Conservation (phyloP, 2,113 vertebrate genomes). For the Mirza zaza region DNA sequence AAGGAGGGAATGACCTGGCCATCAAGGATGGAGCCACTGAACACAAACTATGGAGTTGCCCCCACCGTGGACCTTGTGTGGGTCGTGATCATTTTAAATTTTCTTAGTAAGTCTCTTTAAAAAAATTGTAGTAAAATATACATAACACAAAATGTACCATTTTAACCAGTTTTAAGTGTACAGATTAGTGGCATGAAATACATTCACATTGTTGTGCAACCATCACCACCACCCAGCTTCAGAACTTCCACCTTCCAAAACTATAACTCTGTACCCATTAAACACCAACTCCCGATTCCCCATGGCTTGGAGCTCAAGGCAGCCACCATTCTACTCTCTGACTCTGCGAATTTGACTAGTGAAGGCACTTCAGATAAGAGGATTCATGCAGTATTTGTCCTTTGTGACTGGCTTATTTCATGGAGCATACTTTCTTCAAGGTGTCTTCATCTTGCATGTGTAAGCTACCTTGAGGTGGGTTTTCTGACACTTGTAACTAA, state of each 20-base stretch:
- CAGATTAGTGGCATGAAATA: background rate
- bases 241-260: background rate
- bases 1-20: background rate
- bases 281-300: background rate
- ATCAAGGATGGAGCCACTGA: background rate
- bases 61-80: background rate
- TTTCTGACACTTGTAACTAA: background rate
- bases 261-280: background rate
- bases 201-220: background rate
- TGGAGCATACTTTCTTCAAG: background rate
- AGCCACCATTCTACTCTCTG: background rate
- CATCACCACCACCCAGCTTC: background rate
- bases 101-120: background rate
- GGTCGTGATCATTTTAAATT: background rate
- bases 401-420: background rate
- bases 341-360: background rate
- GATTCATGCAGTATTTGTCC: background rate
- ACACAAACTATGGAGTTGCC: accelerated
- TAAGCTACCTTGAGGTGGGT: background rate
- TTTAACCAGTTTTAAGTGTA: background rate
- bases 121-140: background rate
- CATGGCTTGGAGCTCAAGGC: too few relatives aligned
- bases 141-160: background rate
- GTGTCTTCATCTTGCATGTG: background rate
- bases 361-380: background rate